These are phyloP conservation scores for Acheta domesticus DNA, from an alignment of 2,888 invertebrate species.

Conservation along the genomic window DNA sequence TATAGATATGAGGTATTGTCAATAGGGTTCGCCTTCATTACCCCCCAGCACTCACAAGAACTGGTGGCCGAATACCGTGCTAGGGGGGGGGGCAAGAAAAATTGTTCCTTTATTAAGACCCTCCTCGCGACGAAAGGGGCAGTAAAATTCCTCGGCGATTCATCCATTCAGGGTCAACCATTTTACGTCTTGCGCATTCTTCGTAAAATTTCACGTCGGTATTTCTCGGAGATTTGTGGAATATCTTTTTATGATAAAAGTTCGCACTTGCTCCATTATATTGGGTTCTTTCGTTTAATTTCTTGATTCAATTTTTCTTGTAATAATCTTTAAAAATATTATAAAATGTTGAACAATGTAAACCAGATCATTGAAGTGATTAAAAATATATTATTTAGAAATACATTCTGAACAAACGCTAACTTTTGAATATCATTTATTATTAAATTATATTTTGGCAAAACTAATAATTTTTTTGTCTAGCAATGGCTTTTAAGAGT, in stretches of 20 bases:
- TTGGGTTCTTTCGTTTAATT: no score
- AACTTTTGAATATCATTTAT: no score
- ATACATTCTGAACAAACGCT: no score
- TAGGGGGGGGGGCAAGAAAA: background rate
- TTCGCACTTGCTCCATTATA: no score
- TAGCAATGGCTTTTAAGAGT: no score
- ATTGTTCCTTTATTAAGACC: slow-evolving; percentile 7
- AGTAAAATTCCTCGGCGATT: background rate
- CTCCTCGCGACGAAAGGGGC: background rate
- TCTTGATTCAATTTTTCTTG: no score
- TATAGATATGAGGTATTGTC: background rate
- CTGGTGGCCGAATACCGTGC: background rate
- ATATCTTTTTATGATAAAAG: background rate
- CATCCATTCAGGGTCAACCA: background rate
- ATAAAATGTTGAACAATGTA: no score
- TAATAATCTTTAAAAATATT: no score
- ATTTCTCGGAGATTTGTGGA: background rate
- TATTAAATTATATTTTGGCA: no score
- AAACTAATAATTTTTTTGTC: no score
- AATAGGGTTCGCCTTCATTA: background rate
- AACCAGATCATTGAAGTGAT: no score
- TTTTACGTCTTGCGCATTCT: background rate
- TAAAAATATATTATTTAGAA: no score
- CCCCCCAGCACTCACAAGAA: background rate
- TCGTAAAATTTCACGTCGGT: background rate